Base-by-base conservation (phyloP, 2,888 invertebrate species). In the Griposia aprilina region DNA sequence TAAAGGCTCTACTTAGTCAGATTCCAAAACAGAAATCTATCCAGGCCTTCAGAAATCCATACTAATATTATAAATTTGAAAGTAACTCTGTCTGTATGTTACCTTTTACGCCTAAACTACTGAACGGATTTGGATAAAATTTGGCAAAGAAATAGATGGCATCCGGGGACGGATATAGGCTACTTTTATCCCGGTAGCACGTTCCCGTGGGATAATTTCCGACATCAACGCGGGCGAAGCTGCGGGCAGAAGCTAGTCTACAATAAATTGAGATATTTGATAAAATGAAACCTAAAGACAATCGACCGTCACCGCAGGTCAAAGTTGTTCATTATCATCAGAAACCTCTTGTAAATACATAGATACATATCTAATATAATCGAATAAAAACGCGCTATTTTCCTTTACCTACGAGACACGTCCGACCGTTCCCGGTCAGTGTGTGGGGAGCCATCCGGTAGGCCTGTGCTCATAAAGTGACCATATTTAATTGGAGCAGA, bases 351-450 rank as follows among this genome's bases (percentile, higher is more conserved):
- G 36, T 41, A 80, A n/a, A 30, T n/a, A n/a, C n/a, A 30, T 72
- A 74, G 75, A 48, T 76, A 67, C 23, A 15, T n/a, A n/a, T n/a
- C n/a, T n/a, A n/a, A n/a, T n/a, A 15, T 55, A n/a, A 15, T 6
- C 30, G 13, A 30, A 62, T 57, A 78, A 66, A 83, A 62, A 69
- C 36, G 26, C 26, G 41, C 60, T 84, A 67, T 84, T 74, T 84
- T 71, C 41, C 74, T 80, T 69, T 48, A 59, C 7, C 52, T 20
- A 23, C 55, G 1, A 57, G 63, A 68, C 72, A 67, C 13, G 50
- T n/a, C 15, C 52, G 26, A 20, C 20, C 10, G 48, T 55, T 74
- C 63, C 73, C 62, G 48, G 66, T 13, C 77, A 83, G 73, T 85
- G 23, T 48, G 59, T 48, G 4, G 73, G 20, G 36, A 4, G n/a